A percentile compares a stretch with the other conserved stretches of the same genome.
phyloP scores from a whole-genome alignment of 2,797 vertebrate genomes.

The Etheostoma perlongum region DNA sequence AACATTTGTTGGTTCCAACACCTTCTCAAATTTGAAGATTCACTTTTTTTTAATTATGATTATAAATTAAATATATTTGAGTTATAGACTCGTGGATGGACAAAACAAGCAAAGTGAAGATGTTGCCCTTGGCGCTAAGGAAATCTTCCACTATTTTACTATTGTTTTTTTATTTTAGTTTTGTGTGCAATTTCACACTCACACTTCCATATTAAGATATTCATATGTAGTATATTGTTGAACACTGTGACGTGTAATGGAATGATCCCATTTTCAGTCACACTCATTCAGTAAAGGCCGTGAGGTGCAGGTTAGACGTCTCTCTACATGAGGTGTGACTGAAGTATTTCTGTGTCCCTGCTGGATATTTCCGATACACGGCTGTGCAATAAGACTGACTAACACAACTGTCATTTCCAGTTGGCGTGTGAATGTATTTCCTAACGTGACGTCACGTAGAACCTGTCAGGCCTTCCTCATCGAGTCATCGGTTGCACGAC shows the following conservation, averaged over 20 bases:
- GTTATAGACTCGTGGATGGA: not conserved
- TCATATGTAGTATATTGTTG: not conserved
- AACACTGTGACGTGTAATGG: not conserved
- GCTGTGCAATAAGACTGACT: slow-evolving; percentile 42
- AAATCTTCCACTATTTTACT: not conserved
- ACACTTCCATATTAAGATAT: not conserved
- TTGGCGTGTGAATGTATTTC: slow-evolving; percentile 65
- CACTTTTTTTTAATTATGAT: not conserved
- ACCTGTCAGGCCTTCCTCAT: slow-evolving; percentile 60
- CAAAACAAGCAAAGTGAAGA: not conserved
- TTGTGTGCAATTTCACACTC: not conserved
- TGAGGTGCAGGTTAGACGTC: slow-evolving; percentile 38
- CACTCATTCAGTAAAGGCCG: not conserved
- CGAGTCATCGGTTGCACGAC: slow-evolving; percentile 54
- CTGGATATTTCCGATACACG: slow-evolving; percentile 60
- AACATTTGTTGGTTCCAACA: not conserved
- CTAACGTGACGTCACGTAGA: slow-evolving; percentile 54
- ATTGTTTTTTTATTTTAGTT: too few species aligned
- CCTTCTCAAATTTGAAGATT: not conserved
- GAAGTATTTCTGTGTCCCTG: slow-evolving; percentile 59
- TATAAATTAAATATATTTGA: not conserved
- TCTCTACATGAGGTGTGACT: slow-evolving; percentile 45
- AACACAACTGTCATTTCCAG: slow-evolving; percentile 63
- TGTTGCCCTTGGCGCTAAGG: not conserved
- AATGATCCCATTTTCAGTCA: slow-evolving; percentile 10